Base-by-base conservation (phyloP, 2,888 invertebrate species). In the Bugulina stolonifera region DNA sequence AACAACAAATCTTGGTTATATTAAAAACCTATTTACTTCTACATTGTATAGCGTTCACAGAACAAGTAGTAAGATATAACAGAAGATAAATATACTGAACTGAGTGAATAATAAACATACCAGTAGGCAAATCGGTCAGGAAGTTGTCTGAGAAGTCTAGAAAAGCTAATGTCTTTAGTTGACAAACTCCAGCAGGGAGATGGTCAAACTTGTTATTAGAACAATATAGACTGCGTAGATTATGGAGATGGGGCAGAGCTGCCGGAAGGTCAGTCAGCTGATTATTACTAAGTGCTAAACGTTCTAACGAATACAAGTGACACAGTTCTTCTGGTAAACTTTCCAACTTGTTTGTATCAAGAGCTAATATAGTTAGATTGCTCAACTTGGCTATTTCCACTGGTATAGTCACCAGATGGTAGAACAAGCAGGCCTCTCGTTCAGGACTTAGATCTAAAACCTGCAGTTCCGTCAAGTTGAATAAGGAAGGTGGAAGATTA, bases 61-160 rank as follows among this genome's bases (percentile, higher is more conserved):
- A n/a, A n/a, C n/a, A n/a, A n/a, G n/a, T n/a, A n/a, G n/a, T n/a
- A n/a, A n/a, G n/a, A n/a, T n/a, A n/a, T n/a, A n/a, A n/a, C n/a
- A n/a, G n/a, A n/a, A n/a, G n/a, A n/a, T n/a, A n/a, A n/a, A n/a
- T n/a, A n/a, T n/a, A n/a, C n/a, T n/a, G n/a, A n/a, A n/a, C n/a
- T n/a, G n/a, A n/a, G n/a, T n/a, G n/a, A n/a, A n/a, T n/a, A n/a
- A n/a, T n/a, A n/a, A n/a, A n/a, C n/a, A n/a, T n/a, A 64, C 64
- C 64, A 10, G 77, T 77, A 1, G 83, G 83, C 1, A 83, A 64
- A 18, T 73, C 54, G 5, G 73, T 72, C 1, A 85, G 71, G 22
- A 75, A 74, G 74, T 87, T 86, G 69, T 81, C 81, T 73, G 83
- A 82, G 43, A 86, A 73, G 73, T 86, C 85, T 2, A 86, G 78